Evolutionary conservation across 2,113 vertebrate genomes (phyloP).

Genomic region (Eulacestoma nigropectus): DNA sequence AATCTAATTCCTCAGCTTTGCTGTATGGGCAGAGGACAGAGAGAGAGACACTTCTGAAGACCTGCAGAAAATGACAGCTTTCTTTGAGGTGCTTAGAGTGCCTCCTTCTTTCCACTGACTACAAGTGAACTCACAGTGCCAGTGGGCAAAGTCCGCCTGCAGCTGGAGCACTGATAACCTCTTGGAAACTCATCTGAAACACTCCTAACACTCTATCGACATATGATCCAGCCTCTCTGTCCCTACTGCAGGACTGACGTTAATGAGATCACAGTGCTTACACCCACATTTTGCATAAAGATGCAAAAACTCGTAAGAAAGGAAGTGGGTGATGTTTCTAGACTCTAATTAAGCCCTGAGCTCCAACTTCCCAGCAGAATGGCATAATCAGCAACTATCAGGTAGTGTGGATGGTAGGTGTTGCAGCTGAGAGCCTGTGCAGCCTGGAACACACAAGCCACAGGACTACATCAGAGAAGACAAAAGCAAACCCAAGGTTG

Average conservation of each 20-base stretch:
- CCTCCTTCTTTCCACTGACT: neutral
- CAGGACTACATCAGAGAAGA: neutral
- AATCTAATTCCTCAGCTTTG: neutral
- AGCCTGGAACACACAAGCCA: neutral
- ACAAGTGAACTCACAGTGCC: neutral
- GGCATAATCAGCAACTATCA: neutral
- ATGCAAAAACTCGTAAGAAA: neutral
- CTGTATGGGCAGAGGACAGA: neutral
- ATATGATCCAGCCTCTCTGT: neutral
- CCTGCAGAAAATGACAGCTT: neutral
- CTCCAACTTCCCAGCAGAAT: neutral
- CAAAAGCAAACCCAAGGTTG: neutral
- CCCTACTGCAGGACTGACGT: neutral
- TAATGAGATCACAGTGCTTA: conserved; percentile 3
- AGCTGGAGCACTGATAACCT: neutral
- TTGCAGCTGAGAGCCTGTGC: neutral
- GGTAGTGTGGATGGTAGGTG: neutral
- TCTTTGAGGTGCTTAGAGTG: neutral
- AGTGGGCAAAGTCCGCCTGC: neutral
- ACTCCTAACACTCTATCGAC: neutral
- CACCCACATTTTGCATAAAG: conserved; percentile 38
- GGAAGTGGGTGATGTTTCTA: conserved; percentile 35
- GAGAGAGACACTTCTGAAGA: neutral
- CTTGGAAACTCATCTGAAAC: neutral
- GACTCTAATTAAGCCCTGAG: conserved; percentile 13